A percentile compares a stretch with the other conserved stretches of the same genome.
These are phyloP conservation scores for Eptesicus fuscus DNA, from an alignment of 2,113 vertebrate species.

Conservation along the genomic window DNA sequence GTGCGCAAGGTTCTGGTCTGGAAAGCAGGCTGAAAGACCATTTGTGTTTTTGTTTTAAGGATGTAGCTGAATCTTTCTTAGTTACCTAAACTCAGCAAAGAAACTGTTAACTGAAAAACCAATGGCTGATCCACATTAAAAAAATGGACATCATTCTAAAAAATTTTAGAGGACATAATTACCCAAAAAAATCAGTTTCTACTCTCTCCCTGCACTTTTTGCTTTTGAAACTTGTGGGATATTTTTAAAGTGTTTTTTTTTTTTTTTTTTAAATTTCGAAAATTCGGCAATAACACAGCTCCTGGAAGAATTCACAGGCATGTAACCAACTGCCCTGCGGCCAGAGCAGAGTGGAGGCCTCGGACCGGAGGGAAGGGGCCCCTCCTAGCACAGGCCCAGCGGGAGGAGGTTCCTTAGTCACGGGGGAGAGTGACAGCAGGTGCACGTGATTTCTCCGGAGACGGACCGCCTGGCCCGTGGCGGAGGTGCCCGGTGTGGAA, in stretches of 20 bases:
- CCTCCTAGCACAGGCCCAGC: neutral
- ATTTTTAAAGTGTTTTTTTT: neutral
- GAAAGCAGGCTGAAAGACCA: slow-evolving; percentile 46
- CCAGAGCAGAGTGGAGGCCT: neutral
- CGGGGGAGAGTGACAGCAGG: neutral
- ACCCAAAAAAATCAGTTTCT: slow-evolving; percentile 23
- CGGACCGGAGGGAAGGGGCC: neutral
- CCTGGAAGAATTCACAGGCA: neutral
- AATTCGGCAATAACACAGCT: neutral
- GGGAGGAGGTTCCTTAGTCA: neutral
- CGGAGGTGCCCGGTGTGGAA: neutral
- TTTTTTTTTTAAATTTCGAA: neutral
- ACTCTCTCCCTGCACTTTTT: neutral
- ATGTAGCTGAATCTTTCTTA: neutral
- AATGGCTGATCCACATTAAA: slow-evolving; percentile 43
- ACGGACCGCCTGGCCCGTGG: neutral
- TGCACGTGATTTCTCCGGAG: neutral
- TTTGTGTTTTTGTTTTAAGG: neutral
- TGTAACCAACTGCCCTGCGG: neutral
- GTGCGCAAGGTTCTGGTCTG: slow-evolving; percentile 66
- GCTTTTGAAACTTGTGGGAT: neutral
- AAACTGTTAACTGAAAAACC: slow-evolving; percentile 58
- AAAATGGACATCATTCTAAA: slow-evolving; percentile 47
- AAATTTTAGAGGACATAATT: slow-evolving; percentile 37
- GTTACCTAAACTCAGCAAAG: slow-evolving; percentile 18